These are phyloP conservation scores for Crocuta crocuta DNA, from an alignment of 2,113 vertebrate genomes.

Conservation along the genomic window DNA sequence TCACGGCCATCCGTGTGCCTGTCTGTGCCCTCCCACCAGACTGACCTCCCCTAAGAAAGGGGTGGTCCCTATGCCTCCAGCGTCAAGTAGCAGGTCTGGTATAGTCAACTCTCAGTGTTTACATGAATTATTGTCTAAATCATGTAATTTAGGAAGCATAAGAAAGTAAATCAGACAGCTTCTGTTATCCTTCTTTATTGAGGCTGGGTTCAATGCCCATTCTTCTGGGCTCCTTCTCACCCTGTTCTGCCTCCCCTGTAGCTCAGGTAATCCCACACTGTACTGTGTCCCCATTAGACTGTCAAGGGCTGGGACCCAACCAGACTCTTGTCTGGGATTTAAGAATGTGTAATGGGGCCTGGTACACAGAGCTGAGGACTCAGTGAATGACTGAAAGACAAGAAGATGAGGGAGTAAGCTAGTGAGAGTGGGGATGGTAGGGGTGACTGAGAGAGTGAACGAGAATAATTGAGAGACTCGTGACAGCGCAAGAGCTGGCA, in stretches of 20 bases:
- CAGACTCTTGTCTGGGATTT: neutral
- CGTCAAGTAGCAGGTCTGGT: too few species aligned
- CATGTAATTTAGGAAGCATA: neutral
- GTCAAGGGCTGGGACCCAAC: neutral
- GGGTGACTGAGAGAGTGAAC: too few species aligned
- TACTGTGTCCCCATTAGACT: neutral
- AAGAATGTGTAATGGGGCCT: neutral
- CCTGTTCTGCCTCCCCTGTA: too few species aligned
- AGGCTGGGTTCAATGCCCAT: neutral
- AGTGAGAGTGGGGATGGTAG: too few species aligned
- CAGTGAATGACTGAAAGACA: neutral
- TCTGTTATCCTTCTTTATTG: neutral
- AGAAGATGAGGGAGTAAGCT: neutral
- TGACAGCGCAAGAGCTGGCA: neutral
- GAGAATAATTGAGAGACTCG: neutral
- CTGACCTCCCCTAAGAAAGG: neutral
- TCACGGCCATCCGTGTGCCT: neutral
- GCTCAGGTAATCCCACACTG: neutral
- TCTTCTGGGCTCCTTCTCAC: neutral
- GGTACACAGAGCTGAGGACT: neutral
- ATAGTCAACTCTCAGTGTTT: too few species aligned
- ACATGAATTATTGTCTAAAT: neutral
- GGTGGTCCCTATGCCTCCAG: neutral
- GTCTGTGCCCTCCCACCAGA: rapidly evolving
- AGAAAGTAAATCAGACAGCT: neutral